Conservation (phyloP, 2,888 invertebrate species). For the Sclerodermus sp. region DNA sequence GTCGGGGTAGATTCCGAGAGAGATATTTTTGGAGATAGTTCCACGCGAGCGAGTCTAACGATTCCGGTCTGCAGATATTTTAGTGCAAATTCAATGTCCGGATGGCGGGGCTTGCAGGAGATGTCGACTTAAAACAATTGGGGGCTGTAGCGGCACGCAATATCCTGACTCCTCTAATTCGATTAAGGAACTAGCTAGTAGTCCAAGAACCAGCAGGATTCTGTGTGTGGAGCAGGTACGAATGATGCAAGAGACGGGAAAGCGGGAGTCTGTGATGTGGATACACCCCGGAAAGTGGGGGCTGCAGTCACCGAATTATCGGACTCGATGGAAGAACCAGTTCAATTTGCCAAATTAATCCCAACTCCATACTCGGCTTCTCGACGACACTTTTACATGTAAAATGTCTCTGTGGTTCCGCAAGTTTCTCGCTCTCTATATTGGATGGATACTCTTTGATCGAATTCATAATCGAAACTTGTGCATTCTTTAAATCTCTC, state of each 20-base stretch:
- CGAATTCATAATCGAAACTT: too few species aligned
- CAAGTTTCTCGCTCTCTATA: too few species aligned
- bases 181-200: slow-evolving; percentile 53
- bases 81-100: slow-evolving; percentile 58
- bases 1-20: not conserved
- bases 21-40: not conserved
- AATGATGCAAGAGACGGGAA: not conserved
- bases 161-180: slow-evolving; percentile 57
- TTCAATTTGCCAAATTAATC: slow-evolving; percentile 56
- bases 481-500: too few species aligned
- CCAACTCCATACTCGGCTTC: slow-evolving; percentile 11
- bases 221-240: not conserved
- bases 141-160: slow-evolving; percentile 50
- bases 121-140: slow-evolving; percentile 58
- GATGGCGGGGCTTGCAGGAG: slow-evolving; percentile 40
- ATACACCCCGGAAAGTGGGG: slow-evolving; percentile 10
- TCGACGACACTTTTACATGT: not conserved
- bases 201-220: slow-evolving; percentile 18
- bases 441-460: too few species aligned
- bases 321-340: slow-evolving; percentile 54
- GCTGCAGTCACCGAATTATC: slow-evolving; percentile 47
- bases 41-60: not conserved
- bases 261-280: slow-evolving; percentile 1
- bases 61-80: slow-evolving; percentile 48
- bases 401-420: too few species aligned